These are phyloP conservation scores for Cepaea nemoralis DNA, from an alignment of 1,140 invertebrate species.

Conservation along the genomic window DNA sequence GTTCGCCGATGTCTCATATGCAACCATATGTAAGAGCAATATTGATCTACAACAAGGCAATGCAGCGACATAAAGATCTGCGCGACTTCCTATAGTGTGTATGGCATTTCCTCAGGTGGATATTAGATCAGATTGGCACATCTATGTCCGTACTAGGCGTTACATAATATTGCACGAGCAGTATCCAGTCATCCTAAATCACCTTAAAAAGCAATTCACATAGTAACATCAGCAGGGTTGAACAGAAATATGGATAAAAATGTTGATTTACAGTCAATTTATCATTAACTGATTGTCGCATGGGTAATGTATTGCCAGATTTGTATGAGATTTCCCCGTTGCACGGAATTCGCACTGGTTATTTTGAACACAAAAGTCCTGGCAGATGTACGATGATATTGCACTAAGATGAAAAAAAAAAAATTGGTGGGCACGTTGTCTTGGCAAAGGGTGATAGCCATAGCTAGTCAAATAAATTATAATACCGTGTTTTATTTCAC, in stretches of 20 bases:
- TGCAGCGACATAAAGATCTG: background rate
- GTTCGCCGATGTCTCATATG: background rate
- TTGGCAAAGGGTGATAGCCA: too few relatives aligned
- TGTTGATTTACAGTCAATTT: background rate
- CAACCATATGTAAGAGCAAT: background rate
- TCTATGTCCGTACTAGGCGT: background rate
- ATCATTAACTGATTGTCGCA: background rate
- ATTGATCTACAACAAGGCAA: background rate
- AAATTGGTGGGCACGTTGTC: too few relatives aligned
- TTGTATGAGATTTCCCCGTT: background rate
- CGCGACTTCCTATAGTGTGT: background rate
- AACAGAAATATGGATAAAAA: background rate
- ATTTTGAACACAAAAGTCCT: background rate
- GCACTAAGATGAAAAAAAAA: too few relatives aligned
- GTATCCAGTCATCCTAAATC: background rate
- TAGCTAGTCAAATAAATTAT: too few relatives aligned
- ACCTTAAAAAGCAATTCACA: background rate
- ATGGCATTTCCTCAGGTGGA: background rate
- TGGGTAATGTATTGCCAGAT: background rate
- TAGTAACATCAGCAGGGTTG: background rate
- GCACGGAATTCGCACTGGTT: background rate
- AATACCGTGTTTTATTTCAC: too few relatives aligned
- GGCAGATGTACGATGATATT: background rate
- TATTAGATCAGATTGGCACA: background rate
- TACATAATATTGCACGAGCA: background rate